phyloP scores from a whole-genome alignment of 2,888 invertebrate species.

The Pyrochroa serraticornis region DNA sequence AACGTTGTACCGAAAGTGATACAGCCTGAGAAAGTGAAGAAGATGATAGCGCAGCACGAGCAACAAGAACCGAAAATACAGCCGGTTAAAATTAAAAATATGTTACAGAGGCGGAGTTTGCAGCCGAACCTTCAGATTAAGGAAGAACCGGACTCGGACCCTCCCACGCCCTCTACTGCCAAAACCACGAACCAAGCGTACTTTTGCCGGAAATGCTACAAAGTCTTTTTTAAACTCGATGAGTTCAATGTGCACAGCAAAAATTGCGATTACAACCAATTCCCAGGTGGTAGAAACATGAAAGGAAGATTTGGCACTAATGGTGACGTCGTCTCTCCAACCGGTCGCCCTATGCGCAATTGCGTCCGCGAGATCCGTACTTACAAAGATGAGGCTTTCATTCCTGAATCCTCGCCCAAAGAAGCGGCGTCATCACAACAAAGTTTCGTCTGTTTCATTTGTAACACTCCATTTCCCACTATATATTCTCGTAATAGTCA shows the following conservation, averaged over 20 bases:
- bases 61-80: constrained; percentile 13
- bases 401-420: constrained; percentile 22
- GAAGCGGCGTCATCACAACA: constrained; percentile 33
- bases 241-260: constrained; percentile 56
- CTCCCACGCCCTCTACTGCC: constrained; percentile 11
- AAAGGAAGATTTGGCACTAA: constrained; percentile 19
- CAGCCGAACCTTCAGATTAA: constrained; percentile 24
- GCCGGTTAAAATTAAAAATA: constrained; percentile 16
- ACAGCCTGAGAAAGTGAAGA: constrained; percentile 42
- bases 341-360: constrained; percentile 52
- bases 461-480: constrained; percentile 55
- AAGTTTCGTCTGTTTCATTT: constrained; percentile 54
- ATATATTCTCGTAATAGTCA: constrained; percentile 56
- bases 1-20: constrained; percentile 46
- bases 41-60: constrained; percentile 36
- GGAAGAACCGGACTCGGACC: constrained; percentile 15
- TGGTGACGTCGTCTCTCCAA: constrained; percentile 39
- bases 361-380: constrained; percentile 52
- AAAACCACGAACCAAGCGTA: constrained; percentile 53
- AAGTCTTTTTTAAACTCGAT: constrained; percentile 56
- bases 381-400: constrained; percentile 47
- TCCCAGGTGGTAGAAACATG: constrained; percentile 29
- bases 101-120: constrained; percentile 8
- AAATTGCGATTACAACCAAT: constrained; percentile 47
- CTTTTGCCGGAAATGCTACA: constrained; percentile 57